Percentiles rank a stretch among this genome's conserved stretches.
Evolutionary conservation across 2,797 vertebrate genomes (phyloP).

Genomic region (Xenentodon cancila): DNA sequence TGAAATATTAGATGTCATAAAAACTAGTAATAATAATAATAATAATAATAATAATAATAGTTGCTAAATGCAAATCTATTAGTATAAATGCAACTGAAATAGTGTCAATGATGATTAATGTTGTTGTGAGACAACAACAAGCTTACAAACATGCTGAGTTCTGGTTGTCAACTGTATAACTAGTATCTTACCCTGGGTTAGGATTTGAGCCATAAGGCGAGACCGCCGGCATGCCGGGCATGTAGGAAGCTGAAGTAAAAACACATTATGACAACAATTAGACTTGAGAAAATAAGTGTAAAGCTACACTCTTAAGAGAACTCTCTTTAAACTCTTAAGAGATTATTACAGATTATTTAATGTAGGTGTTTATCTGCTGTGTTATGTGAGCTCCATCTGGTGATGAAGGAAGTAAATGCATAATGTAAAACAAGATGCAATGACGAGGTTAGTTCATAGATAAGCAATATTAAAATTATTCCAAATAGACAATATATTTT

Average conservation of each 20-base stretch:
- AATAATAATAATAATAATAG: no score
- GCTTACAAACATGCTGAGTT: no score
- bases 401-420: conserved; percentile 50
- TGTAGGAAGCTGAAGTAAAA: conserved; percentile 89
- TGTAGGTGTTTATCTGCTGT: not conserved
- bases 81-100: no score
- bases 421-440: not conserved
- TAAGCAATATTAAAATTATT: no score
- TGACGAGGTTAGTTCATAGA: not conserved
- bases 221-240: conserved; percentile 91
- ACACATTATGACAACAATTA: conserved; percentile 33
- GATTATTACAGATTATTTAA: not conserved
- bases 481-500: no score
- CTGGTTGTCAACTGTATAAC: not conserved
- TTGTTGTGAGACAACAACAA: no score
- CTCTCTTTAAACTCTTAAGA: no score
- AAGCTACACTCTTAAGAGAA: conserved; percentile 6
- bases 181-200: conserved; percentile 88
- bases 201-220: conserved; percentile 89
- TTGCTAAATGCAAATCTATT: no score
- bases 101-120: no score
- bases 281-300: not conserved
- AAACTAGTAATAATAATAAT: no score
- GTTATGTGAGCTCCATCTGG: conserved; percentile 68
- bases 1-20: no score